A percentile compares a stretch with the other conserved stretches of the same genome.
Evolutionary conservation across 2,113 vertebrate genomes (phyloP).

Genomic region (Tupaia chinensis): DNA sequence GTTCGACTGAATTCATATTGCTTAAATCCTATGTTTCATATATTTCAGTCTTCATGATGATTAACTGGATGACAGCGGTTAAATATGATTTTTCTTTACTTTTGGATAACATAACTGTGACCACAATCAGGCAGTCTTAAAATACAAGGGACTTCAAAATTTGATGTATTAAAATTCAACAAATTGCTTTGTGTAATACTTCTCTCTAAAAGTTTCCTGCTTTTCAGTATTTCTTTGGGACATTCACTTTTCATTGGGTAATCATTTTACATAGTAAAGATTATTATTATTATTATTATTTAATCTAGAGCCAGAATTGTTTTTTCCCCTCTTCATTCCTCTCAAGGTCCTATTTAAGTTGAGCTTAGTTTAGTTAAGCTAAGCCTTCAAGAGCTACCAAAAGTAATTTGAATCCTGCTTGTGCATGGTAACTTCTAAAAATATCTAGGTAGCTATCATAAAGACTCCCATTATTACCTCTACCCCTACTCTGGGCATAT

Average conservation of each 20-base stretch:
- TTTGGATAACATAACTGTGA: neutral
- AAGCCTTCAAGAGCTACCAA: neutral
- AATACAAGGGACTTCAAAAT: neutral
- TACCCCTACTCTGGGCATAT: neutral
- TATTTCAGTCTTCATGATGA: neutral
- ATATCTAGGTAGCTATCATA: neutral
- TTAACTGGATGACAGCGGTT: neutral
- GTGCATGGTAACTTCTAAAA: neutral
- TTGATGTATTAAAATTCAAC: neutral
- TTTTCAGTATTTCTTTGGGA: neutral
- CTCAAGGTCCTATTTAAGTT: neutral
- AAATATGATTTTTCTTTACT: slow-evolving; percentile 19
- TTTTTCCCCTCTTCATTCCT: neutral
- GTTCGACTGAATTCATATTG: slow-evolving; percentile 2
- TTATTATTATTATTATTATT: neutral
- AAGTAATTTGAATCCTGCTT: slow-evolving; percentile 9
- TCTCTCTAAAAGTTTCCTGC: slow-evolving; percentile 35
- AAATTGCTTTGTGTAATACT: neutral
- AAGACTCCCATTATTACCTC: neutral
- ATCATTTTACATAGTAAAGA: neutral
- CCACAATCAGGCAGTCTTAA: neutral
- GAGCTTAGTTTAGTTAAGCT: neutral
- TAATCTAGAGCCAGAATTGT: neutral
- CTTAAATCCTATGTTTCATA: neutral
- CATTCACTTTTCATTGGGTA: neutral